A percentile compares a stretch with the other conserved stretches of the same genome.
Evolutionary conservation across 2,113 vertebrate species (phyloP).

Genomic region (Isurus oxyrinchus): DNA sequence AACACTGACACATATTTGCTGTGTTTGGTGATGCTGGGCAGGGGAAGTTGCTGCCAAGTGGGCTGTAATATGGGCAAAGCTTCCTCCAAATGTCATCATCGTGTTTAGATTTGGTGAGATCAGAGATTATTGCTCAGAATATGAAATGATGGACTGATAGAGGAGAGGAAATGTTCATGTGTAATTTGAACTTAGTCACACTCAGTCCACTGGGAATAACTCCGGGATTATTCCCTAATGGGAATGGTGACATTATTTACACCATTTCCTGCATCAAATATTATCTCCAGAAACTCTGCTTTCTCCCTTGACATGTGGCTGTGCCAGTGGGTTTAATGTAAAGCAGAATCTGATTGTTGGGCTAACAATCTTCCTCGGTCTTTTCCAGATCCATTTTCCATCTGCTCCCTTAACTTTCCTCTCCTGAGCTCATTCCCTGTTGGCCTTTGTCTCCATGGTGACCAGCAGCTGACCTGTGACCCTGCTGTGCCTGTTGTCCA

Average conservation of each 20-base stretch:
- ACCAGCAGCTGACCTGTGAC: too few species aligned
- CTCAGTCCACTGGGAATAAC: background rate
- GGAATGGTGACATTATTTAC: background rate
- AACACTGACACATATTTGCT: slow-evolving; percentile 29
- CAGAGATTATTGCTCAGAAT: background rate
- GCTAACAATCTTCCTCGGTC: too few species aligned
- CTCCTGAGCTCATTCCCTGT: too few species aligned
- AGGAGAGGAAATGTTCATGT: background rate
- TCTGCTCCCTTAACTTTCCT: too few species aligned
- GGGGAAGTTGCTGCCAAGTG: background rate
- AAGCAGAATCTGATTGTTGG: too few species aligned
- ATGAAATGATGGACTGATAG: background rate
- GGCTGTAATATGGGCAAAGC: background rate
- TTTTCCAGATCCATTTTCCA: too few species aligned
- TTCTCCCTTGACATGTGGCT: too few species aligned
- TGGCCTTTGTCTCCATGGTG: too few species aligned
- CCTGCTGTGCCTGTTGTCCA: too few species aligned
- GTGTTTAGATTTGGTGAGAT: slow-evolving; percentile 12
- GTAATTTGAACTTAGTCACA: background rate
- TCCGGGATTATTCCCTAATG: background rate
- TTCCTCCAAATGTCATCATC: background rate
- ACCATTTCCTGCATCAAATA: background rate
- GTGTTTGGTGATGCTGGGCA: background rate
- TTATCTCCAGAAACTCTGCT: background rate
- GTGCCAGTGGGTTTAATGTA: too few species aligned